These are phyloP conservation scores for Apodemia mormo DNA, from an alignment of 2,888 invertebrate genomes.

Conservation along the genomic window DNA sequence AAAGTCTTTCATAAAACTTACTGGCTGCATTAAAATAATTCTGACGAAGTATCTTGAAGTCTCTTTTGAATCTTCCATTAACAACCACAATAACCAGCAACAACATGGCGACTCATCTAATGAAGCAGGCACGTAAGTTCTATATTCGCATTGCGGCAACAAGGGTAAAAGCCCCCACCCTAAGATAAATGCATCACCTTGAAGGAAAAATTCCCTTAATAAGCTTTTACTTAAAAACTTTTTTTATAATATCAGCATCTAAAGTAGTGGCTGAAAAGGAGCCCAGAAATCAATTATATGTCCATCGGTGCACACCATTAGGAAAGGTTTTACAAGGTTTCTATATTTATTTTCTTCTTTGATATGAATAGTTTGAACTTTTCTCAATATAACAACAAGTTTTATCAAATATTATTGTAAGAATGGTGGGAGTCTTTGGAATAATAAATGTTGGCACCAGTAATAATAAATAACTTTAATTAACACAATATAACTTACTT, in stretches of 20 bases:
- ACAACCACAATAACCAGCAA: slow-evolving; percentile 33
- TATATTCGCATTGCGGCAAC: slow-evolving; percentile 7
- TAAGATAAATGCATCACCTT: too few species aligned
- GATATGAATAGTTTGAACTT: slow-evolving; percentile 30
- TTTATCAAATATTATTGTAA: too few species aligned
- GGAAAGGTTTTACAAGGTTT: too few species aligned
- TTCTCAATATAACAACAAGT: too few species aligned
- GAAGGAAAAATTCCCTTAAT: slow-evolving; percentile 23
- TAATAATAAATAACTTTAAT: too few species aligned
- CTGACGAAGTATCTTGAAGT: slow-evolving; percentile 27
- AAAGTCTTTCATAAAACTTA: slow-evolving; percentile 26
- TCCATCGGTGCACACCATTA: too few species aligned
- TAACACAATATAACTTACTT: too few species aligned
- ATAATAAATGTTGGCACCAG: too few species aligned
- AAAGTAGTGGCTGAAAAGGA: slow-evolving; percentile 29
- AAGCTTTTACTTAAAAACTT: slow-evolving; percentile 13
- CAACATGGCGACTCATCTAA: slow-evolving; percentile 26
- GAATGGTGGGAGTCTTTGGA: too few species aligned
- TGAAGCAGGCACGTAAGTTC: slow-evolving; percentile 24
- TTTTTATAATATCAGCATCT: slow-evolving; percentile 26
- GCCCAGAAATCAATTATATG: too few species aligned
- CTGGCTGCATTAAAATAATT: slow-evolving; percentile 22
- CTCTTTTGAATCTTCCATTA: slow-evolving; percentile 32
- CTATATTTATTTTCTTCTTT: slow-evolving; percentile 33
- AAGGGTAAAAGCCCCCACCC: too few species aligned